Percentiles rank a stretch among this genome's conserved stretches.
Conservation (phyloP, 2,113 vertebrate species). For the Pantherophis guttatus region DNA sequence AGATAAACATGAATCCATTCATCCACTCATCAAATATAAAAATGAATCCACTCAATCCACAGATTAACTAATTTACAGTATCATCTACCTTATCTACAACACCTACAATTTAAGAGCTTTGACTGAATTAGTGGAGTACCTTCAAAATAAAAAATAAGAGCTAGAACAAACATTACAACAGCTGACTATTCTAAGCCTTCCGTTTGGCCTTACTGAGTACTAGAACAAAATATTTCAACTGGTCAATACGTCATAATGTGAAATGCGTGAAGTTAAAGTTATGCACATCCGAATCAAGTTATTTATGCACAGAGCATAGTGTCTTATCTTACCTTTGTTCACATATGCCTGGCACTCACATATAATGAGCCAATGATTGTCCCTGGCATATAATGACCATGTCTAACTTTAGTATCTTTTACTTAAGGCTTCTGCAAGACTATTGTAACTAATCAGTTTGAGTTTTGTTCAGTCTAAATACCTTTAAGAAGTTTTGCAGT, state of each 20-base stretch:
- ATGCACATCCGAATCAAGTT: neutral
- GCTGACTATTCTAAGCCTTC: neutral
- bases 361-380: neutral
- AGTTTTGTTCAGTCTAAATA: neutral
- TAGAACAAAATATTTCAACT: neutral
- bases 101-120: neutral
- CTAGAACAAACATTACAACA: neutral
- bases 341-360: neutral
- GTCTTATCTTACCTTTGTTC: neutral
- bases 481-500: conserved; percentile 87
- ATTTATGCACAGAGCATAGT: accelerated
- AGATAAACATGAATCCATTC: neutral
- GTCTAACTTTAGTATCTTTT: accelerated
- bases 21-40: neutral
- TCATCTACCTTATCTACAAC: neutral
- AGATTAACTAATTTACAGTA: neutral
- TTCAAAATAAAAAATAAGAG: neutral
- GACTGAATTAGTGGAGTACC: neutral
- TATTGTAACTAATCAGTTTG: accelerated
- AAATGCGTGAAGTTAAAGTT: neutral
- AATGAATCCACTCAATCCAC: neutral
- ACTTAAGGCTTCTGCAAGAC: accelerated
- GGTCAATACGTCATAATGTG: neutral
- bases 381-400: accelerated
- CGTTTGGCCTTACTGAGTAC: neutral